Percentiles rank a stretch among this genome's conserved stretches.
Conservation (phyloP, 2,797 vertebrate genomes). For the Centroberyx gerrardi region DNA sequence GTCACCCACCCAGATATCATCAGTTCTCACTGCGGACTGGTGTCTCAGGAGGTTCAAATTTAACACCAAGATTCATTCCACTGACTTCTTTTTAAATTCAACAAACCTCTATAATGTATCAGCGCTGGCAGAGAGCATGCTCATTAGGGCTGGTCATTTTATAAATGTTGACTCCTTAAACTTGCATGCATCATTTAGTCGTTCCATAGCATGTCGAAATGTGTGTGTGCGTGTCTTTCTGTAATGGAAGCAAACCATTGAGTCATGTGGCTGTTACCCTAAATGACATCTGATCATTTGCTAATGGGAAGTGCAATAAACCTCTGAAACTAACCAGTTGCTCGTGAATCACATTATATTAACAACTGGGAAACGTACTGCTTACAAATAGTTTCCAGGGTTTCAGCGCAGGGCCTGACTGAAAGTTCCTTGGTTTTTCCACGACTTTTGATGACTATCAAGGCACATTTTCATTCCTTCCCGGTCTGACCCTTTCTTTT, state of each 20-base stretch:
- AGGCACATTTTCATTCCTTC: constrained; percentile 26
- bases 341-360: constrained; percentile 16
- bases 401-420: neutral
- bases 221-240: neutral
- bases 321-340: constrained; percentile 11
- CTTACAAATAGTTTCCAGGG: constrained; percentile 22
- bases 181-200: neutral
- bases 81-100: neutral
- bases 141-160: neutral
- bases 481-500: constrained; percentile 26
- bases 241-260: constrained; percentile 13
- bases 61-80: neutral
- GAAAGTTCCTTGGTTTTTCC: constrained; percentile 7
- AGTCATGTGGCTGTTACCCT: constrained; percentile 17
- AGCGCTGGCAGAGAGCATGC: neutral
- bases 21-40: neutral
- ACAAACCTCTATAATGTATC: neutral
- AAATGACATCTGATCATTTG: constrained; percentile 8
- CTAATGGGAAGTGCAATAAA: neutral
- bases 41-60: no score
- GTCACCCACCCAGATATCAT: neutral
- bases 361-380: constrained; percentile 8
- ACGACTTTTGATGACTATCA: constrained; percentile 31
- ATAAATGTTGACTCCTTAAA: constrained; percentile 11
- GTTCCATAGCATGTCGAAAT: neutral